Conservation (phyloP, 2,888 invertebrate species). For the Microctonus brassicae region DNA sequence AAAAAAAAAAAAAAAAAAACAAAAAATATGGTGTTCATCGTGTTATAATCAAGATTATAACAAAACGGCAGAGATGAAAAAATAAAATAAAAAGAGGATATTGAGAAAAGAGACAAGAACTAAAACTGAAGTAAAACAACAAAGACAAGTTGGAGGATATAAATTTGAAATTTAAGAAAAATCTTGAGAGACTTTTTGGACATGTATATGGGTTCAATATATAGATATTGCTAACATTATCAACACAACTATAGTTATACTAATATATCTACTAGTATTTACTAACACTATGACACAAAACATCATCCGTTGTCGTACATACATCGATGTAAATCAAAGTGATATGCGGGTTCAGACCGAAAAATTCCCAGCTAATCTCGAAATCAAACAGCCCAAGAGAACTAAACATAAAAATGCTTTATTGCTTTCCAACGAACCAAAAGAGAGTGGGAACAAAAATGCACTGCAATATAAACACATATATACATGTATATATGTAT, state of each 20-base stretch:
- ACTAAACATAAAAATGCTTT: constrained; percentile 68
- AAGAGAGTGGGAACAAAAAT: constrained; percentile 34
- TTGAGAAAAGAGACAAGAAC: neutral
- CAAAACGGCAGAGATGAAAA: constrained; percentile 44
- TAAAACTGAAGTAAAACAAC: neutral
- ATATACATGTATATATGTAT: neutral
- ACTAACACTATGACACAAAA: neutral
- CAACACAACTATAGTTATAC: neutral
- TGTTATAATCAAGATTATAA: constrained; percentile 69
- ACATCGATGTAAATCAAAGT: constrained; percentile 66
- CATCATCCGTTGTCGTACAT: constrained; percentile 38
- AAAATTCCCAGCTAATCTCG: constrained; percentile 69
- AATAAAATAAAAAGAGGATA: neutral
- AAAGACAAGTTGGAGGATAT: constrained; percentile 51
- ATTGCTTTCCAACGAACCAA: constrained; percentile 57
- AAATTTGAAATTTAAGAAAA: constrained; percentile 70
- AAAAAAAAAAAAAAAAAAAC: too few relatives aligned
- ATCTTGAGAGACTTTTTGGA: constrained; percentile 42
- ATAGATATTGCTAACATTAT: neutral
- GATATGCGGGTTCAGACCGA: constrained; percentile 69
- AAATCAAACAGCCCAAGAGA: constrained; percentile 65
- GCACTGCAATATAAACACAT: neutral
- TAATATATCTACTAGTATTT: neutral
- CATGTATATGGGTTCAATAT: constrained; percentile 13
- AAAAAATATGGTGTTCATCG: constrained; percentile 46